Percentiles rank a stretch among this genome's conserved stretches.
Evolutionary conservation across 1,140 invertebrate species (phyloP).

Genomic region (Lepeophtheirus salmonis): DNA sequence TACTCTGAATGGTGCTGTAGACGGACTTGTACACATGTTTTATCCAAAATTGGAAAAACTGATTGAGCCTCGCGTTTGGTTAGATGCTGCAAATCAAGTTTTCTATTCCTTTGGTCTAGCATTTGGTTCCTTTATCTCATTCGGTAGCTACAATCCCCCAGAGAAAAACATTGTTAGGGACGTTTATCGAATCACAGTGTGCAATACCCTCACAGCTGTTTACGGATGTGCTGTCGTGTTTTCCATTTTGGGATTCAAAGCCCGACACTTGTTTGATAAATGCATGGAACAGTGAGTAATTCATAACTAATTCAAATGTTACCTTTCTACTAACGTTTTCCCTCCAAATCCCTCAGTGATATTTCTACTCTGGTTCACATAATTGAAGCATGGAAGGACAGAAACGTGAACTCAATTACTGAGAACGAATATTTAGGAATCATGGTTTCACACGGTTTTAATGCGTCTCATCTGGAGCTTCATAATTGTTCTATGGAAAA

Average conservation of each 20-base stretch:
- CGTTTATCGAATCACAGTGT: slow-evolving; percentile 31
- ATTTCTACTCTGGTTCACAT: background rate
- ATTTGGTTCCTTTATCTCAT: slow-evolving; percentile 33
- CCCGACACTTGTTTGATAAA: slow-evolving; percentile 23
- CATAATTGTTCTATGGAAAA: slow-evolving; percentile 13
- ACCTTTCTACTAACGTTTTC: background rate
- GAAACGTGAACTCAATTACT: background rate
- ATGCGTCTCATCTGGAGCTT: background rate
- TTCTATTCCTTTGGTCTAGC: slow-evolving; percentile 35
- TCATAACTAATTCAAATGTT: background rate
- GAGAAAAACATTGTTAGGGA: slow-evolving; percentile 32
- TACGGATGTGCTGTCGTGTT: slow-evolving; percentile 34
- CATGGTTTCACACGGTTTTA: background rate
- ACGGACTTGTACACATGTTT: slow-evolving; percentile 74
- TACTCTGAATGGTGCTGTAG: slow-evolving; percentile 65
- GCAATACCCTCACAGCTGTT: slow-evolving; percentile 34
- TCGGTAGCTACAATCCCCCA: slow-evolving; percentile 28
- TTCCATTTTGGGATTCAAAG: slow-evolving; percentile 25
- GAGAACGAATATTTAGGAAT: background rate
- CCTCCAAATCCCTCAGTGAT: background rate
- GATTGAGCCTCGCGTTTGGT: slow-evolving; percentile 29
- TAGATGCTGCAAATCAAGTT: slow-evolving; percentile 35
- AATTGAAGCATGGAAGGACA: background rate
- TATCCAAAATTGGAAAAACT: slow-evolving; percentile 44
- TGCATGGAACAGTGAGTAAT: slow-evolving; percentile 25